These are phyloP conservation scores for Sceliomorpha sp. DNA, from an alignment of 2,888 invertebrate genomes.

Conservation along the genomic window DNA sequence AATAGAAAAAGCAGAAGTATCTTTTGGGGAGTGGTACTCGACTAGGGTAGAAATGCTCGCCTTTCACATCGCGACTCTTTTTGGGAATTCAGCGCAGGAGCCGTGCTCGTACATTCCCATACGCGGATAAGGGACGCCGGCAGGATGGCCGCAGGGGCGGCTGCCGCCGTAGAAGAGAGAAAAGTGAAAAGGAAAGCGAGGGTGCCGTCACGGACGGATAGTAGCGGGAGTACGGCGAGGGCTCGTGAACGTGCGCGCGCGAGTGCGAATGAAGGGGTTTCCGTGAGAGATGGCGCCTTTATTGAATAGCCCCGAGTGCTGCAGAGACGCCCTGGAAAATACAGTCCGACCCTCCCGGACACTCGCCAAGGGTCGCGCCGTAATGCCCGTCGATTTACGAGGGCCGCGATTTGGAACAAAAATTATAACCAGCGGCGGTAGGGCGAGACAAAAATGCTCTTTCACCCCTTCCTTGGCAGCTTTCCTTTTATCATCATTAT, in stretches of 20 bases:
- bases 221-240: too few species aligned
- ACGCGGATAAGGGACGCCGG: slow-evolving; percentile 56
- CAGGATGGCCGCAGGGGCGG: slow-evolving; percentile 55
- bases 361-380: slow-evolving; percentile 52
- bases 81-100: slow-evolving; percentile 57
- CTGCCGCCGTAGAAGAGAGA: slow-evolving; percentile 55
- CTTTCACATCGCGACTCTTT: slow-evolving; percentile 54
- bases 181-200: slow-evolving; percentile 61
- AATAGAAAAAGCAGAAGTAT: too few species aligned
- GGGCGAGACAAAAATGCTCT: slow-evolving; percentile 16
- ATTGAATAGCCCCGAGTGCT: slow-evolving; percentile 66
- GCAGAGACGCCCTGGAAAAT: slow-evolving; percentile 60
- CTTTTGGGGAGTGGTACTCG: slow-evolving; percentile 37
- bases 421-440: slow-evolving; percentile 49
- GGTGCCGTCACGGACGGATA: slow-evolving; percentile 61
- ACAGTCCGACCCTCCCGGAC: slow-evolving; percentile 58
- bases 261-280: slow-evolving; percentile 60
- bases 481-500: background rate
- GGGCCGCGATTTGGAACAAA: slow-evolving; percentile 36
- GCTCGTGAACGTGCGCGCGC: slow-evolving; percentile 51
- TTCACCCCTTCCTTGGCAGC: slow-evolving; percentile 26
- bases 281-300: slow-evolving; percentile 64
- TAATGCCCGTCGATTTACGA: slow-evolving; percentile 57
- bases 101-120: slow-evolving; percentile 56
- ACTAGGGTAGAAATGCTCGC: slow-evolving; percentile 42